Evolutionary conservation across 2,113 vertebrate genomes (phyloP).

Genomic region (Podarcis cretensis): DNA sequence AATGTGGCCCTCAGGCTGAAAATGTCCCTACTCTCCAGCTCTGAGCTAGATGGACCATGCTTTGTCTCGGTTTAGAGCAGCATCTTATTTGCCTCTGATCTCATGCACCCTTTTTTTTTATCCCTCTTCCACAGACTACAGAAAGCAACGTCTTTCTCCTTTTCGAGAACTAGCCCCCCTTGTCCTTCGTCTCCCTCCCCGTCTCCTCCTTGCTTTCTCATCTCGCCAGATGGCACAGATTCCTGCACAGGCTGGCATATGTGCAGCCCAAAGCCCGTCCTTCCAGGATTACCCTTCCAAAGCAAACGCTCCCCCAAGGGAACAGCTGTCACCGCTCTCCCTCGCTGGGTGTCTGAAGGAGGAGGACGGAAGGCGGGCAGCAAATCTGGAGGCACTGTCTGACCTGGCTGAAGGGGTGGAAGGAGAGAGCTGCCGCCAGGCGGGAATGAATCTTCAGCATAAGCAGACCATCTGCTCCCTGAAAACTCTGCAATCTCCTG

Average conservation of each 20-base stretch:
- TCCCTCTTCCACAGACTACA: background rate
- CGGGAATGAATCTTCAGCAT: background rate
- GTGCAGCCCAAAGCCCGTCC: background rate
- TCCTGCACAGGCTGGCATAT: fast-evolving
- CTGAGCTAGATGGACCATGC: background rate
- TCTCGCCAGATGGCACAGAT: slow-evolving; percentile 15
- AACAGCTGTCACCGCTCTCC: slow-evolving; percentile 3
- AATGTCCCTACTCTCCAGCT: background rate
- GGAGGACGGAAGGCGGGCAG: slow-evolving; percentile 18
- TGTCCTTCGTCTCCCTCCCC: background rate
- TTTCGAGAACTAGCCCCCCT: background rate
- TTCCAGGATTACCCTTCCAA: background rate
- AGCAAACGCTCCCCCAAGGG: background rate
- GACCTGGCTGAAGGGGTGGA: background rate
- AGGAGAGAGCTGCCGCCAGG: background rate
- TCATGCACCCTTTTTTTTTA: too few relatives aligned
- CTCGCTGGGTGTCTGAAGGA: slow-evolving; percentile 6
- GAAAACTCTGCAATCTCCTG: background rate
- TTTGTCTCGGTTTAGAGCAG: too few relatives aligned
- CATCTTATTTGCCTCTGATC: background rate
- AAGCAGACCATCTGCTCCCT: fast-evolving
- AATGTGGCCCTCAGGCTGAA: background rate
- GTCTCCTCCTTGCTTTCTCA: background rate
- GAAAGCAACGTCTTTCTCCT: too few relatives aligned
- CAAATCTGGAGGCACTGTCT: background rate